Evolutionary conservation across 92 coral and sea anemone genomes (phyloP).

Genomic region (Pocillopora meandrina): DNA sequence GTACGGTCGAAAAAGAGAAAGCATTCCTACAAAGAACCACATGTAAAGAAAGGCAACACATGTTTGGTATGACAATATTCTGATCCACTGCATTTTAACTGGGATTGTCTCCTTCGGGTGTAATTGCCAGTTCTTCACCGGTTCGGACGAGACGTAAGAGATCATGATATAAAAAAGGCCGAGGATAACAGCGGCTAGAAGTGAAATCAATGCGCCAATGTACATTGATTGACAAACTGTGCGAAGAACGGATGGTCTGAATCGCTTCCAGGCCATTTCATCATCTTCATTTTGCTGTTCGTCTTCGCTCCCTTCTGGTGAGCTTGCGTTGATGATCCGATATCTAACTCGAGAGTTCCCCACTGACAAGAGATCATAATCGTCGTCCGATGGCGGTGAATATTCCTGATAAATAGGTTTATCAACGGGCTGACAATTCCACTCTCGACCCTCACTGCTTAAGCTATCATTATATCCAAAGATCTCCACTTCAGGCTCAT

Average conservation of each 20-base stretch:
- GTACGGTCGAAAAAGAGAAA: background rate
- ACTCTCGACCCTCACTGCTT: slow-evolving; percentile 22
- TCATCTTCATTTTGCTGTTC: too few relatives aligned
- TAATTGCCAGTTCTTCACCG: background rate
- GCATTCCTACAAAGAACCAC: background rate
- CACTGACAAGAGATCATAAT: too few relatives aligned
- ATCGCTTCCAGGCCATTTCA: too few relatives aligned
- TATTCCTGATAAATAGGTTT: slow-evolving; percentile 21
- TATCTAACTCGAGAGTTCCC: too few relatives aligned
- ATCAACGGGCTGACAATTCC: slow-evolving; percentile 27
- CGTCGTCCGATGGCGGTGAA: too few relatives aligned
- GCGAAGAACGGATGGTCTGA: too few relatives aligned
- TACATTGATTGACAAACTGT: too few relatives aligned
- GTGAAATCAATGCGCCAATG: too few relatives aligned
- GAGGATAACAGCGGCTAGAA: too few relatives aligned
- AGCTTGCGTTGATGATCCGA: too few relatives aligned
- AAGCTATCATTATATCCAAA: slow-evolving; percentile 4
- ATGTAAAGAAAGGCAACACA: background rate
- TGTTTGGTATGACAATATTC: background rate
- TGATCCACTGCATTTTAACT: background rate
- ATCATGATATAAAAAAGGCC: background rate
- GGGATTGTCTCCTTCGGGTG: background rate
- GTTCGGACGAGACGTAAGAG: background rate
- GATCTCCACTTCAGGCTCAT: background rate
- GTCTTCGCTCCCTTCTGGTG: too few relatives aligned